Conservation (phyloP, 2,888 invertebrate species). For the Hydriomena furcata region DNA sequence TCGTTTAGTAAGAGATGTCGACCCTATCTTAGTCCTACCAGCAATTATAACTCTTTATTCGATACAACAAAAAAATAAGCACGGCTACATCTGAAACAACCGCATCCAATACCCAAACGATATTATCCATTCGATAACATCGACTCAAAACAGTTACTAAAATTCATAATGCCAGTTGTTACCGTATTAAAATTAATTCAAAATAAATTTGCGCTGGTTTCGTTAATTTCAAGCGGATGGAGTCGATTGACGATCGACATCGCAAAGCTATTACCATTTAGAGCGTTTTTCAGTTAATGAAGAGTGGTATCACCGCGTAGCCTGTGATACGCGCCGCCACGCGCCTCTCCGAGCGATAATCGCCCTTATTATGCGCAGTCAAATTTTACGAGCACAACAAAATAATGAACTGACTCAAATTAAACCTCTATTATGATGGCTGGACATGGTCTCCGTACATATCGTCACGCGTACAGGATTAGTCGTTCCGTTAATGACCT, state of each 20-base stretch:
- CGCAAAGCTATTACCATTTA: constrained; percentile 71
- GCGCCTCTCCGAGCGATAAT: constrained; percentile 66
- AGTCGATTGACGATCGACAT: constrained; percentile 55
- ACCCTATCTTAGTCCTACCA: constrained; percentile 51
- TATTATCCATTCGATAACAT: constrained; percentile 55
- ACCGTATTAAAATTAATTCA: constrained; percentile 72
- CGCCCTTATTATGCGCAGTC: constrained; percentile 79
- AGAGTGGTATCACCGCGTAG: constrained; percentile 62
- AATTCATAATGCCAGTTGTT: constrained; percentile 63
- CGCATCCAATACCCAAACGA: constrained; percentile 44
- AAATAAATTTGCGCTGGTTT: constrained; percentile 68
- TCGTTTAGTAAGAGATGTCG: constrained; percentile 67
- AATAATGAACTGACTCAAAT: constrained; percentile 70
- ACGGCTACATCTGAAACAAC: constrained; percentile 47
- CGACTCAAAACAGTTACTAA: constrained; percentile 58
- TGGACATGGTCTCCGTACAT: constrained; percentile 62
- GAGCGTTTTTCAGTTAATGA: constrained; percentile 77
- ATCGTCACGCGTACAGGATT: constrained; percentile 57
- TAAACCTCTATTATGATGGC: constrained; percentile 64
- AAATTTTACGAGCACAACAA: constrained; percentile 79
- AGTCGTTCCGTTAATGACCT: constrained; percentile 58
- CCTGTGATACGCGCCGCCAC: constrained; percentile 61
- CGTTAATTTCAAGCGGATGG: constrained; percentile 60
- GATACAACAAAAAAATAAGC: constrained; percentile 37
- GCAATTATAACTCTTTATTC: constrained; percentile 47